These are phyloP conservation scores for Mnemiopsis leidyi DNA, from an alignment of 37 sponge, comb jelly and placozoan species.

Conservation along the genomic window DNA sequence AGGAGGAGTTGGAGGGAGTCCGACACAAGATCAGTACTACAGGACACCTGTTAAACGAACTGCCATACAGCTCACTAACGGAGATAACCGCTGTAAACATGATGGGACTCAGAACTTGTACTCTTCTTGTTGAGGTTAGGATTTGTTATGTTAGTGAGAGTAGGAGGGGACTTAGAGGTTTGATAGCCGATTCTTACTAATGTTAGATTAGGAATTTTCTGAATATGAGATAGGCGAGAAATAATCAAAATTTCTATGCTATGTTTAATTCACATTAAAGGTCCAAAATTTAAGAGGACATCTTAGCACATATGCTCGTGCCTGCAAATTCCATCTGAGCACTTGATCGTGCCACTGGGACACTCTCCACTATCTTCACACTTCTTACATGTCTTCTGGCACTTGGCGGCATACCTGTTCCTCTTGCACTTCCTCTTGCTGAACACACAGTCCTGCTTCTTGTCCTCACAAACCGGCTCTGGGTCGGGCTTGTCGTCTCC, in stretches of 20 bases:
- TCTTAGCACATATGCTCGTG: neutral
- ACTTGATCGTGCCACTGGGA: neutral
- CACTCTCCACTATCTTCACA: neutral
- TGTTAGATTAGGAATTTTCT: no score
- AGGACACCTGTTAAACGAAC: neutral
- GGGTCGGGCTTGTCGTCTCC: neutral
- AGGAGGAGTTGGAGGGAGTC: slow-evolving; percentile 9
- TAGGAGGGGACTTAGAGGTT: no score
- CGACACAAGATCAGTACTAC: neutral
- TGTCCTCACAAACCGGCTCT: neutral
- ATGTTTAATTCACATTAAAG: no score
- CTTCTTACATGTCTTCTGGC: neutral
- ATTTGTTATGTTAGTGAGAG: no score
- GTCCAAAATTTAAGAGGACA: neutral
- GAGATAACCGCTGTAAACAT: slow-evolving; percentile 43
- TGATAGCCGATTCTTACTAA: no score
- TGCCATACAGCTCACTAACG: slow-evolving; percentile 26
- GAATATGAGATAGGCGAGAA: no score
- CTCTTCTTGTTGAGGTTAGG: slow-evolving; percentile 27
- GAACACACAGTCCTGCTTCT: neutral
- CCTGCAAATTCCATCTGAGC: neutral
- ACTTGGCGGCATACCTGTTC: neutral
- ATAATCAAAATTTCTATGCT: no score
- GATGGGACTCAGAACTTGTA: slow-evolving; percentile 52
- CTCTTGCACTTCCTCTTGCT: neutral